Conservation (phyloP, 2,797 vertebrate genomes). For the Dromococcyx pavoninus region DNA sequence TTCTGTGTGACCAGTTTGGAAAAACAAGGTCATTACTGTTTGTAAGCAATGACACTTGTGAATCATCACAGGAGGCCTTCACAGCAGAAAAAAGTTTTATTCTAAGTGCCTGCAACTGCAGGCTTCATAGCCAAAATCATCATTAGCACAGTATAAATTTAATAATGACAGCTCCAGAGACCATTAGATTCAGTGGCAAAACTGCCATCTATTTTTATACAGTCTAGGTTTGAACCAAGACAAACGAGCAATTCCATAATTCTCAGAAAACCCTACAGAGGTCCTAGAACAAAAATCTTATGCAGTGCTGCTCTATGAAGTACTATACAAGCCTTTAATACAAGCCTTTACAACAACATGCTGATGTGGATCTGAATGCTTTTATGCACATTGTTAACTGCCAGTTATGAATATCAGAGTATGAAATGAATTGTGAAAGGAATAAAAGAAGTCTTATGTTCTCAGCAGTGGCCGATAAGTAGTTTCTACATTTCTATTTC, state of each 20-base stretch:
- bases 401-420: not conserved
- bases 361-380: not conserved
- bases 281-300: not conserved
- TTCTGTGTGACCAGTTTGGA: not conserved
- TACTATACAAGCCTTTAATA: not conserved
- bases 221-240: not conserved
- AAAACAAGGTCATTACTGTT: not conserved
- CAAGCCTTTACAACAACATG: not conserved
- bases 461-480: not conserved
- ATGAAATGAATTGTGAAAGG: not conserved
- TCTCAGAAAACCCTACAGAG: not conserved
- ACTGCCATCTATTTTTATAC: not conserved
- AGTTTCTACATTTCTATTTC: not conserved
- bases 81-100: not conserved
- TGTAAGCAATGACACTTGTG: not conserved
- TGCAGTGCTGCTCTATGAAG: not conserved
- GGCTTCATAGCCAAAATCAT: not conserved
- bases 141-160: not conserved
- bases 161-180: not conserved
- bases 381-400: not conserved
- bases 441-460: not conserved
- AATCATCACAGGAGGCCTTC: not conserved
- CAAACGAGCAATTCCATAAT: not conserved
- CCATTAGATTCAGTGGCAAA: not conserved
- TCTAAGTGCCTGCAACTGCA: not conserved